Percentiles rank a stretch among this genome's conserved stretches.
Conservation (phyloP, 2,113 vertebrate species). For the Larimichthys crocea region DNA sequence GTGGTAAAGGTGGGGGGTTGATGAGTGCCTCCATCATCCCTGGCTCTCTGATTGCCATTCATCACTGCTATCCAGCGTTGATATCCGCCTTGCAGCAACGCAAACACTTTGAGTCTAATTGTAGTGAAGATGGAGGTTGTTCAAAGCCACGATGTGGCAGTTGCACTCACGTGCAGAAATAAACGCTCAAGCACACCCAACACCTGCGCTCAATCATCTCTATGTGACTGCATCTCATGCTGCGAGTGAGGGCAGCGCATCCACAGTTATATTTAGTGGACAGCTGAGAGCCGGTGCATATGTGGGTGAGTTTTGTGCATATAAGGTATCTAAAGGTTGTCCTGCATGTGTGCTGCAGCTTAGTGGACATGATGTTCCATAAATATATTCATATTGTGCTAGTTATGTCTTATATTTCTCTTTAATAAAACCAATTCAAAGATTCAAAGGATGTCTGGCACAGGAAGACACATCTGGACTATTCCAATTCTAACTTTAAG, state of each 20-base stretch:
- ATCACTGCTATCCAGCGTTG: constrained; percentile 28
- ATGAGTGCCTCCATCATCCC: constrained; percentile 43
- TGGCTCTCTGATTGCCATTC: constrained; percentile 33
- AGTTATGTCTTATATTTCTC: neutral
- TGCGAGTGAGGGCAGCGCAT: neutral
- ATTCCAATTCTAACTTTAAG: neutral
- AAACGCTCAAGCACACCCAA: neutral
- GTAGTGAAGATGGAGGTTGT: constrained; percentile 35
- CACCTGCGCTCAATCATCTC: constrained; percentile 22
- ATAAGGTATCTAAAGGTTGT: neutral
- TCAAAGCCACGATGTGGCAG: neutral
- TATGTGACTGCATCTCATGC: neutral
- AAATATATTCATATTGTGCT: neutral
- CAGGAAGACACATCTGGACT: neutral
- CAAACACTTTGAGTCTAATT: constrained; percentile 48
- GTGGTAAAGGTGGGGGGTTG: constrained; percentile 3
- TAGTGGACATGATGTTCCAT: neutral
- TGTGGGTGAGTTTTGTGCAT: neutral
- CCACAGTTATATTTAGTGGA: neutral
- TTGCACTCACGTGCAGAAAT: neutral
- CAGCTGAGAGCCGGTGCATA: neutral
- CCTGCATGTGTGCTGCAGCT: neutral
- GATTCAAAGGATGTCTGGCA: neutral
- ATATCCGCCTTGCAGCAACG: neutral
- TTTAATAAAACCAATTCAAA: neutral